Evolutionary conservation across 2,113 vertebrate genomes (phyloP).

Genomic region (Grallaria varia): DNA sequence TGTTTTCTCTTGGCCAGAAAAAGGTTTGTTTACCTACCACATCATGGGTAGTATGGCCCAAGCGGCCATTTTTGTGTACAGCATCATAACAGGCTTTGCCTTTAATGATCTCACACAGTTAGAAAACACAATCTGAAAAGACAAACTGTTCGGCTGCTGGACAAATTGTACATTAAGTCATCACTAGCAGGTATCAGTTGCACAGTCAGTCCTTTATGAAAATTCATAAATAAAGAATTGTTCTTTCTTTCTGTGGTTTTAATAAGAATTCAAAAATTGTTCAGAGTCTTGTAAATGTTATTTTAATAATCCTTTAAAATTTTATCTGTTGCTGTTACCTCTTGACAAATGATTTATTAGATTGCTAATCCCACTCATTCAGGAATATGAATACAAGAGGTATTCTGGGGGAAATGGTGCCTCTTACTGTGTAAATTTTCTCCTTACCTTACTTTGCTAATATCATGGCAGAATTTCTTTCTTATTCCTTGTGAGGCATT

Average conservation of each 20-base stretch:
- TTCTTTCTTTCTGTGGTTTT: slow-evolving; percentile 87
- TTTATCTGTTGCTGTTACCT: slow-evolving; percentile 89
- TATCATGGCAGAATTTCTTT: slow-evolving; percentile 88
- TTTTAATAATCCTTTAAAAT: slow-evolving; percentile 98
- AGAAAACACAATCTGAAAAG: slow-evolving; percentile 78
- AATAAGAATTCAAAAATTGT: slow-evolving; percentile 90
- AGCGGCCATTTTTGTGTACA: slow-evolving; percentile 86
- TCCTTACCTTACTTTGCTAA: slow-evolving; percentile 85
- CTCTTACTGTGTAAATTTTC: slow-evolving; percentile 90
- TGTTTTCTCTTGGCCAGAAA: slow-evolving; percentile 78
- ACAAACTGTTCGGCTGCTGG: slow-evolving; percentile 79
- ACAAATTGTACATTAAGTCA: slow-evolving; percentile 80
- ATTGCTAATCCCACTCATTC: slow-evolving; percentile 88
- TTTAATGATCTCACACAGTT: slow-evolving; percentile 87
- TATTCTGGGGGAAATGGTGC: slow-evolving; percentile 87
- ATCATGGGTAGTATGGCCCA: slow-evolving; percentile 89
- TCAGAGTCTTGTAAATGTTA: slow-evolving; percentile 96
- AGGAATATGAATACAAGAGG: slow-evolving; percentile 83
- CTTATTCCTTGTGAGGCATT: slow-evolving; percentile 88
- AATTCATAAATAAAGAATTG: slow-evolving; percentile 81
- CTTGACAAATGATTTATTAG: slow-evolving; percentile 85
- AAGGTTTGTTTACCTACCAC: slow-evolving; percentile 92
- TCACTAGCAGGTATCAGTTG: slow-evolving; percentile 81
- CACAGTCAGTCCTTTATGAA: slow-evolving; percentile 83
- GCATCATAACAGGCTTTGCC: slow-evolving; percentile 88